Percentiles rank a stretch among this genome's conserved stretches.
Conservation (phyloP, 2,888 invertebrate species). For the Agrotis segetum region DNA sequence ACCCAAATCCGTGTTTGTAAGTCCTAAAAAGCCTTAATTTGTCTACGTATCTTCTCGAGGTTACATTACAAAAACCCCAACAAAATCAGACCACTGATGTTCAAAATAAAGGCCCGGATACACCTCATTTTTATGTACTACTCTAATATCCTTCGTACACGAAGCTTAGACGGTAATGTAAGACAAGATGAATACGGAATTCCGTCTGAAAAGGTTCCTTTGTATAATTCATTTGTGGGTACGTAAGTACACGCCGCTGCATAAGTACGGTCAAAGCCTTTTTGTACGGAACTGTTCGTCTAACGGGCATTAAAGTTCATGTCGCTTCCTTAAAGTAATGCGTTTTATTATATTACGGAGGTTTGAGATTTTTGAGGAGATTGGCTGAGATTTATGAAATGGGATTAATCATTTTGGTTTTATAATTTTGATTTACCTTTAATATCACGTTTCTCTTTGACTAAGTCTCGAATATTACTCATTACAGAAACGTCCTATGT, state of each 20-base stretch:
- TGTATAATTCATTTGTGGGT: constrained; percentile 75
- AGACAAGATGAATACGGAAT: constrained; percentile 74
- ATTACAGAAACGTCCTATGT: too few species aligned
- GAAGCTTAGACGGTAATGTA: constrained; percentile 70
- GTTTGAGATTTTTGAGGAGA: not conserved
- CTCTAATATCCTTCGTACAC: constrained; percentile 64
- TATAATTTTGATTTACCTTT: not conserved
- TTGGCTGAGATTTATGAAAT: constrained; percentile 2
- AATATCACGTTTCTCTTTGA: not conserved
- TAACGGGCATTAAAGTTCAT: constrained; percentile 47
- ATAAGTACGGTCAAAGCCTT: constrained; percentile 70
- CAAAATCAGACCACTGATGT: constrained; percentile 37
- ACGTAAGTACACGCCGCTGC: constrained; percentile 61
- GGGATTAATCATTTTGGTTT: not conserved
- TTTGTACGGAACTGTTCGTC: constrained; percentile 51
- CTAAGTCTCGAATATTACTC: too few species aligned
- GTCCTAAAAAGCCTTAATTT: constrained; percentile 17
- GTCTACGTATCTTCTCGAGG: not conserved
- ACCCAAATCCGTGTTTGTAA: not conserved
- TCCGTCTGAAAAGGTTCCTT: constrained; percentile 66
- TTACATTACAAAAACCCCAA: constrained; percentile 15
- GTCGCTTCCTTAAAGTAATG: constrained; percentile 37
- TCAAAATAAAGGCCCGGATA: constrained; percentile 32
- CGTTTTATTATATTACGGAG: constrained; percentile 28
- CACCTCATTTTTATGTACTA: constrained; percentile 39